phyloP scores from a whole-genome alignment of 2,888 invertebrate species.

The Caenorhabditis wallacei region DNA sequence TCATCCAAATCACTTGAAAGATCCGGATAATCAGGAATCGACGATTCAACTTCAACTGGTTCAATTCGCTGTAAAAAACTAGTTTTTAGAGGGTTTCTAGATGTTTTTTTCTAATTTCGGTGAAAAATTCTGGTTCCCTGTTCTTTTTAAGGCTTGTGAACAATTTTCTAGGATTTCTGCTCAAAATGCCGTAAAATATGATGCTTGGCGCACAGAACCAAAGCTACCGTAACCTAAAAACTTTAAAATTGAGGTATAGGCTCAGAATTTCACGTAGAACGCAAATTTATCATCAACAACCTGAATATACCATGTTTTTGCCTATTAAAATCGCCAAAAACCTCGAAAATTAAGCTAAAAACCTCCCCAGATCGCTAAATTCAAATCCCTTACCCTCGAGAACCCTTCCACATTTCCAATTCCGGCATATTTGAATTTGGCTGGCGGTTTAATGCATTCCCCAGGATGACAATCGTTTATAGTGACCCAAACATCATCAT shows the following conservation, averaged over 20 bases:
- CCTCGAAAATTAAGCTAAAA: not conserved
- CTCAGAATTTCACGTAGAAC: not conserved
- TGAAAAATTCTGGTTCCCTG: too few relatives aligned
- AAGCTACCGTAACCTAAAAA: not conserved
- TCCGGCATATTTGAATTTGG: constrained; percentile 18
- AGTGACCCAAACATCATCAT: constrained; percentile 17
- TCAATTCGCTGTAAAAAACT: not conserved
- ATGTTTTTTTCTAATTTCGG: not conserved
- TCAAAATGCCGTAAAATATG: too few relatives aligned
- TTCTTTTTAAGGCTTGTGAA: too few relatives aligned
- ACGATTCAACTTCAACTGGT: not conserved
- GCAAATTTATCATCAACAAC: not conserved
- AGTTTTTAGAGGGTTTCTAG: not conserved
- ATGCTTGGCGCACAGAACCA: not conserved
- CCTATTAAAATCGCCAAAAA: too few relatives aligned
- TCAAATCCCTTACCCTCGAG: not conserved
- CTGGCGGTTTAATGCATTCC: constrained; percentile 18
- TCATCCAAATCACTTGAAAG: constrained; percentile 7
- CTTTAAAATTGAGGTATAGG: not conserved
- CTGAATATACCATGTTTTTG: too few relatives aligned
- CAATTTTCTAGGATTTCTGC: too few relatives aligned
- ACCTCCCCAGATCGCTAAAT: too few relatives aligned
- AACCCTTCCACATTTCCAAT: not conserved
- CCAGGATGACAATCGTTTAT: constrained; percentile 43
- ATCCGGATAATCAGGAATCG: constrained; percentile 4